phyloP scores from a whole-genome alignment of 1,140 invertebrate species.

The Apocrypta bakeri region DNA sequence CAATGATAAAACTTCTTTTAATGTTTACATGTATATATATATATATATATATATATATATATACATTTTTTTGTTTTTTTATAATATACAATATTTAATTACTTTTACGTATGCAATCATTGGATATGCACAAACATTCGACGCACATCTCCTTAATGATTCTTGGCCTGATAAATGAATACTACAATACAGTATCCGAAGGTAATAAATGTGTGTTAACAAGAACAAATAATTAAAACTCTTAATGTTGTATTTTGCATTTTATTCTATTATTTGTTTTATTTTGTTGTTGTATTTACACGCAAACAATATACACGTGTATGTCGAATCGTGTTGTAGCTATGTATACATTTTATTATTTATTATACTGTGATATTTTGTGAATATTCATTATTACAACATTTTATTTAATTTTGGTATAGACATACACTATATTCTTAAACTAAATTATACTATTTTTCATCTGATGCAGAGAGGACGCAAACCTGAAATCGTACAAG shows the following conservation, averaged over 20 bases:
- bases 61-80: slow-evolving; percentile 26
- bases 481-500: slow-evolving; percentile 91
- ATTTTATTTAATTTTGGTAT: background rate
- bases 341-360: slow-evolving; percentile 1
- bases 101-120: slow-evolving; percentile 40
- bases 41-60: slow-evolving; percentile 13
- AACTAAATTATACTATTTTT: background rate
- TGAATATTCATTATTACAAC: slow-evolving; percentile 15
- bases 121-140: slow-evolving; percentile 26
- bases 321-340: background rate
- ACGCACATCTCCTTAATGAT: slow-evolving; percentile 12
- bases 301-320: background rate
- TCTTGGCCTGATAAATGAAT: slow-evolving; percentile 36
- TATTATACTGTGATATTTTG: slow-evolving; percentile 1
- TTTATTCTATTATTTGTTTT: background rate
- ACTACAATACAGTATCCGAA: slow-evolving; percentile 45
- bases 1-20: background rate
- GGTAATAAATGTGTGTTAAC: slow-evolving; percentile 36
- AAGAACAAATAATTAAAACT: background rate
- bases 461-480: slow-evolving; percentile 74
- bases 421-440: background rate
- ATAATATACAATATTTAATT: slow-evolving; percentile 39
- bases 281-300: slow-evolving; percentile 2
- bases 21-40: slow-evolving; percentile 6
- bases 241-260: background rate